A percentile compares a stretch with the other conserved stretches of the same genome.
Conservation (phyloP, 1,140 invertebrate species). For the Bombus confusus region DNA sequence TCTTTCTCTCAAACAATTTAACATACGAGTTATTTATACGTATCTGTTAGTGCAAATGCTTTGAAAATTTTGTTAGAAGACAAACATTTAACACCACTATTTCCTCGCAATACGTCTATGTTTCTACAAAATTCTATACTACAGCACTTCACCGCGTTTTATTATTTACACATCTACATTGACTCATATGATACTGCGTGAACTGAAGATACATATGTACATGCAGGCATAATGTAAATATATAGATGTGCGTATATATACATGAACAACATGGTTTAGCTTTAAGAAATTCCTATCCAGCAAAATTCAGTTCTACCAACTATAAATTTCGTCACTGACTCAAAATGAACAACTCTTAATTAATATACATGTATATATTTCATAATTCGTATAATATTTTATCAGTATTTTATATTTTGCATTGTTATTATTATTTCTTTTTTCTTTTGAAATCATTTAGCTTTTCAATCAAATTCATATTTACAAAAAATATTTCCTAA, state of each 20-base stretch:
- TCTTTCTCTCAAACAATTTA: constrained; percentile 34
- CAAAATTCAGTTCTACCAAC: constrained; percentile 27
- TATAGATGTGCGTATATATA: no score
- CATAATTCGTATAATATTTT: no score
- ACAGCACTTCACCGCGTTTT: constrained; percentile 38
- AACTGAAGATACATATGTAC: neutral
- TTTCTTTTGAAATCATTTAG: neutral
- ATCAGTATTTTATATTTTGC: neutral
- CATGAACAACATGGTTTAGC: neutral
- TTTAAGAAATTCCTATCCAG: constrained; percentile 3
- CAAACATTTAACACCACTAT: constrained; percentile 1
- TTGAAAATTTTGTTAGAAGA: neutral
- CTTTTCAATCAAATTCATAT: neutral
- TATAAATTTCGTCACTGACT: neutral
- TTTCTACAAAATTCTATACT: constrained; percentile 2
- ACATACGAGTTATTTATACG: constrained; percentile 1
- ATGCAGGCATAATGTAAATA: neutral
- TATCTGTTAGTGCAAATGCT: neutral
- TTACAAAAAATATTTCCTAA: neutral
- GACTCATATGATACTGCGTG: neutral
- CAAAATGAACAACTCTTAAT: no score
- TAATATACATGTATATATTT: neutral
- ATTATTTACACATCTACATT: constrained; percentile 43
- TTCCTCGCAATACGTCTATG: neutral
- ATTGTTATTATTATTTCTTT: neutral